phyloP scores from a whole-genome alignment of 2,113 vertebrate species.

The Vicugna pacos region DNA sequence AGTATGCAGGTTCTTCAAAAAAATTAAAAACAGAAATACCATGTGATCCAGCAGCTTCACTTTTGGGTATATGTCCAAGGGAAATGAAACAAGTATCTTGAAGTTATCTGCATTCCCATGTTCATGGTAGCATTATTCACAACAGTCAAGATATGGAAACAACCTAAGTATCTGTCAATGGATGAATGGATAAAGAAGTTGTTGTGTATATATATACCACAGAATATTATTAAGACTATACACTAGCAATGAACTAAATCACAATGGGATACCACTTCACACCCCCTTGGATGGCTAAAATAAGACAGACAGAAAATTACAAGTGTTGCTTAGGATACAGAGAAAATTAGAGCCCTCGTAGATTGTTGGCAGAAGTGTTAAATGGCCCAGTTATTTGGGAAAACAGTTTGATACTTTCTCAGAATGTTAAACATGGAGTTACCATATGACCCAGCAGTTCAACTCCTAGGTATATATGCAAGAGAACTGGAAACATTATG shows the following conservation, averaged over 20 bases:
- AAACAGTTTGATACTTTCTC: not conserved
- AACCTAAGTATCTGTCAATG: not conserved
- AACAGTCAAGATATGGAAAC: not conserved
- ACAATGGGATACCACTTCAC: not conserved
- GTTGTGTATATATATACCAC: not conserved
- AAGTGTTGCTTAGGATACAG: not conserved
- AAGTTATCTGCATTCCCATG: not conserved
- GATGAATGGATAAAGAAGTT: not conserved
- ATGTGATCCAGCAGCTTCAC: not conserved
- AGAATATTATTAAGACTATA: not conserved
- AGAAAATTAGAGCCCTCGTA: not conserved
- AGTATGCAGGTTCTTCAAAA: not conserved
- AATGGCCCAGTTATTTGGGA: not conserved
- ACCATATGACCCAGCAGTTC: not conserved
- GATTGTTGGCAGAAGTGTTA: not conserved
- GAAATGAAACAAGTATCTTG: not conserved
- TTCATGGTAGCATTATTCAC: not conserved
- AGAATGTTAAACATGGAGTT: not conserved
- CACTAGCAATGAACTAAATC: not conserved
- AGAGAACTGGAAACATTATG: not conserved
- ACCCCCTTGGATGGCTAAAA: not conserved
- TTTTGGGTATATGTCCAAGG: not conserved
- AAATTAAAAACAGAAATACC: not conserved
- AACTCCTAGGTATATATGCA: not conserved
- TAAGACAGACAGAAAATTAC: not conserved